Evolutionary conservation across 2,797 vertebrate genomes (phyloP), one percentile per base, ranked within the genome.

Genomic region (Aulostomus chinensis): DNA sequence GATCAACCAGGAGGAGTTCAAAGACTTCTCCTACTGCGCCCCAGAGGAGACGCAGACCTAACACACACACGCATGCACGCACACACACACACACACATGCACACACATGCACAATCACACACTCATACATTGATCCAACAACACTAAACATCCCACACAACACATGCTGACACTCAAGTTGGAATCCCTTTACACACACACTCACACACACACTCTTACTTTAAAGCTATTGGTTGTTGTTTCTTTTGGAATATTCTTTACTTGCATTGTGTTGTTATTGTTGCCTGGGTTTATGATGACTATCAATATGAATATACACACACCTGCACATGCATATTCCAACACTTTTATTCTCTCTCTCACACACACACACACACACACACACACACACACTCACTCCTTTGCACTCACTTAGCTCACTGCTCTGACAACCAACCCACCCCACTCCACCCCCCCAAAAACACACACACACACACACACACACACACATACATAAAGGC

Each of bases 1-100:
- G 90, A 99, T 99, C 90, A 99, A 99, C 90, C 96, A 99, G 88
- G 97, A 98, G 74, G 97, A 99, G 90, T 99, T 99, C 88, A 98
- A 98, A 86, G 96, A 96, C 46, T 99, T 99, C 91, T 98, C 97
- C 65, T 99, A 97, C 88, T 96, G 95, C 78, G 96, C 86, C 32
- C 85, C 95, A 1, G 96, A 98, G 84, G 94, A 98, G 78, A 86
- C 94, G 33, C 90, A 95, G 71, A 92, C 94, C 83, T 98, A 94
- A 93, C 68, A 36, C 50, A 41, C 59, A 67, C 46, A 32, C 70
- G 37, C 32, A 26, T 30, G 24, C 55, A 61, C 41, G 38, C 21
- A 56, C 55, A 56, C 46, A 58, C 28, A 56, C 53, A 66, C 32
- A 42, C 16, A 43, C 46, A 43, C 15, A 35, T 25, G 9, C 13